These are phyloP conservation scores for Eulemur albifrons DNA, from an alignment of 2,797 vertebrate genomes.

Conservation along the genomic window DNA sequence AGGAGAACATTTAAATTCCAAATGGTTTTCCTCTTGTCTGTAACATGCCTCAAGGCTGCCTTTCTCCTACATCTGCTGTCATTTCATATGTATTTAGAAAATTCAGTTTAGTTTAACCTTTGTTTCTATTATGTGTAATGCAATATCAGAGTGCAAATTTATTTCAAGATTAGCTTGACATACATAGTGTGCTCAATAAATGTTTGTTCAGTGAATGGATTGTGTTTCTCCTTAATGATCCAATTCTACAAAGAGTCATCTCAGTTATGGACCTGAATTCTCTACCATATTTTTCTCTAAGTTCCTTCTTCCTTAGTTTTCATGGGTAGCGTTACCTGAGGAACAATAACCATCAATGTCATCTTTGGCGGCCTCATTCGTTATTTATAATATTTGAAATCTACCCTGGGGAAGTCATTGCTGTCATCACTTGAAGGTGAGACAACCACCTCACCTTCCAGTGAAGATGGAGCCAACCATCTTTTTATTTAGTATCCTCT, in stretches of 20 bases:
- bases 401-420: background rate
- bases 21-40: constrained; percentile 24
- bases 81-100: constrained; percentile 46
- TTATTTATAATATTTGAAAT: background rate
- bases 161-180: constrained; percentile 58
- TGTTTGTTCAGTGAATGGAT: constrained; percentile 53
- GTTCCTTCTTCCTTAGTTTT: constrained; percentile 6
- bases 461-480: background rate
- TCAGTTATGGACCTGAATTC: constrained; percentile 34
- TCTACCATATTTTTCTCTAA: background rate
- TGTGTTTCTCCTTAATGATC: constrained; percentile 52
- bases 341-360: background rate
- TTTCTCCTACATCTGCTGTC: constrained; percentile 5
- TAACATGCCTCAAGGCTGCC: constrained; percentile 18
- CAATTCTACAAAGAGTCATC: constrained; percentile 2
- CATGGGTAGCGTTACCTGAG: background rate
- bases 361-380: background rate
- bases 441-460: background rate
- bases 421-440: background rate
- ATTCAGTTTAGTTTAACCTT: constrained; percentile 24
- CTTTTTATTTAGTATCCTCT: background rate
- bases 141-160: constrained; percentile 55
- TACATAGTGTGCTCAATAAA: constrained; percentile 43
- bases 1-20: constrained; percentile 54
- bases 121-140: constrained; percentile 51